Conservation (phyloP, 2,113 vertebrate species). For the Antechinus flavipes region DNA sequence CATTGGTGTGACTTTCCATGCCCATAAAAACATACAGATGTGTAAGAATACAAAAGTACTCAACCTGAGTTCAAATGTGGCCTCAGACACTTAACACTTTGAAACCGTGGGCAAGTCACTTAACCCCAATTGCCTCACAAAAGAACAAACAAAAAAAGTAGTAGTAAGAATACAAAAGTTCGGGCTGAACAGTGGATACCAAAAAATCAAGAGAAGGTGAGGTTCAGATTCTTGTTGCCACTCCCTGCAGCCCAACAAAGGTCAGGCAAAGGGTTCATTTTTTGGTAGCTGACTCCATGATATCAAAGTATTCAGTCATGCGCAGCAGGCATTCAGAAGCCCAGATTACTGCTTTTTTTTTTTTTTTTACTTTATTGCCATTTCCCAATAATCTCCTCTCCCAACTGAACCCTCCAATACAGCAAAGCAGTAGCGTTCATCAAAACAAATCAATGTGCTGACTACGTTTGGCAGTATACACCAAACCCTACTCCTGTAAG, state of each 20-base stretch:
- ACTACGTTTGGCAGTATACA: not conserved
- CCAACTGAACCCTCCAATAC: not conserved
- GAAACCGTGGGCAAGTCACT: no score
- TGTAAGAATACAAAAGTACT: not conserved
- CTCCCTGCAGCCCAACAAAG: not conserved
- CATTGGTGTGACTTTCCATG: not conserved
- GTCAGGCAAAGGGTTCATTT: not conserved
- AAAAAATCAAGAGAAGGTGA: not conserved
- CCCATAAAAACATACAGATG: not conserved
- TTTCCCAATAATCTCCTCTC: not conserved
- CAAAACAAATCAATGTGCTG: not conserved
- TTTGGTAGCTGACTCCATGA: not conserved
- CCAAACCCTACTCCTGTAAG: not conserved
- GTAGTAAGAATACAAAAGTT: no score
- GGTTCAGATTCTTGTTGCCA: not conserved
- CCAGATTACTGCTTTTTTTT: not conserved
- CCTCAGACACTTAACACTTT: no score
- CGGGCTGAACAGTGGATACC: not conserved
- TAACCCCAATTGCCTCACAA: no score
- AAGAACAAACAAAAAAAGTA: no score
- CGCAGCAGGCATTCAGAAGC: not conserved
- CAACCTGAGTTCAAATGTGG: no score
- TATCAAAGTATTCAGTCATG: not conserved
- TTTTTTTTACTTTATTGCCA: not conserved
- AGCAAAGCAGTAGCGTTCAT: no score